Base-by-base conservation (phyloP, 2,113 vertebrate genomes). In the Rhynchomys soricoides region DNA sequence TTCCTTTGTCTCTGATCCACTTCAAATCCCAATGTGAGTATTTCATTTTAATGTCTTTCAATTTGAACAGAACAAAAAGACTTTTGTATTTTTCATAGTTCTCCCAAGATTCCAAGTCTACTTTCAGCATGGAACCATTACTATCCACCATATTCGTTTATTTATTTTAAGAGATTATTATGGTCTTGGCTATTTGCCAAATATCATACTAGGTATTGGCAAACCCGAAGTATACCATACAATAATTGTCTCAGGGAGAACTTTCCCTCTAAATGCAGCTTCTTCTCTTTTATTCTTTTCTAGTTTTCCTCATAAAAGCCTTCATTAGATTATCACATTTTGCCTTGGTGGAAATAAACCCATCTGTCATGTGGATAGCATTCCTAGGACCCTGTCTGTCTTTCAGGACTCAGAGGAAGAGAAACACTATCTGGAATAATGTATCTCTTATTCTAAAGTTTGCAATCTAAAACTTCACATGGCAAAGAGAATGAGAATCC, bases 1-100 rank as follows among this genome's bases (percentile, higher is more conserved):
- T 95, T 95, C 68, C 57, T 16, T 62, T 50, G 66, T 81, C 90
- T 79, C 66, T 64, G 71, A 71, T 57, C 34, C 12, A 89, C 29
- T 90, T 95, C 40, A 83, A 97, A 83, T 92, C 15, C 40, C 81
- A 87, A 19, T 59, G 68, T 70, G 64, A 93, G 34, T 96, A 83
- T 95, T 95, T 97, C 62, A 89, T 83, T 90, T 96, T 83, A 90
- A 95, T 86, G 22, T 86, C 68, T 95, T 86, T 71, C 91, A 87
- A 87, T 68, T 68, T 88, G 37, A 13, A 70, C 48, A 74, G 48
- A 96, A 88, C 79, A 88, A 19, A 85, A 92, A 78, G 7, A 0
- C 7, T 87, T 68, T 34, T 31, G 10, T 31, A 34, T 1, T 68
- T 34, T 68, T 90, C 68, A 10, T 79, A 62, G 91, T 95, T 26